These are phyloP conservation scores for Eupsittula cactorum DNA, from an alignment of 2,113 vertebrate species.

Conservation along the genomic window DNA sequence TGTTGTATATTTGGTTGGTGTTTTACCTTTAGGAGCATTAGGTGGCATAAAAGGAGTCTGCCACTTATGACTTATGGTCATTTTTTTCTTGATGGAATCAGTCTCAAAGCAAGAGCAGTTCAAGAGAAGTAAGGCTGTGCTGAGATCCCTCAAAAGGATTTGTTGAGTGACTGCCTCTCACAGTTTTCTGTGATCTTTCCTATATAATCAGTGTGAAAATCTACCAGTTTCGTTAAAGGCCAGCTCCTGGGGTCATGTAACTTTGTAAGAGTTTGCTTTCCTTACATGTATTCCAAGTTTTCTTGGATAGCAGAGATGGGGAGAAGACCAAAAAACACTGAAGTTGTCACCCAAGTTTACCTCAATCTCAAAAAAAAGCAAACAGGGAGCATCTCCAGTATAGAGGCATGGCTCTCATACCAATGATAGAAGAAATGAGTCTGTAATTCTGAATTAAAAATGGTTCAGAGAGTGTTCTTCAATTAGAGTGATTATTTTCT, in stretches of 20 bases:
- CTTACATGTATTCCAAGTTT: not conserved
- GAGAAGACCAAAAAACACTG: not conserved
- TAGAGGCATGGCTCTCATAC: not conserved
- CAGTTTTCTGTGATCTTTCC: not conserved
- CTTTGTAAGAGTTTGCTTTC: not conserved
- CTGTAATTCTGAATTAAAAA: not conserved
- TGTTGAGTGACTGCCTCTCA: not conserved
- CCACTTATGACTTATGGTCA: not conserved
- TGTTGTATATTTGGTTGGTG: not conserved
- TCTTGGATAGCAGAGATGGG: not conserved
- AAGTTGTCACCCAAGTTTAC: not conserved
- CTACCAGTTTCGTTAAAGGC: not conserved
- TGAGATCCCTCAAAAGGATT: not conserved
- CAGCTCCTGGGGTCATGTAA: not conserved
- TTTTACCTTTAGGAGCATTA: not conserved
- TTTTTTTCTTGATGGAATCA: not conserved
- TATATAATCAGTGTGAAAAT: not conserved
- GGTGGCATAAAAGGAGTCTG: not conserved
- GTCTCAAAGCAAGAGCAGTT: not conserved
- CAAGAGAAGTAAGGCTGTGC: not conserved
- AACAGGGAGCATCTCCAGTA: not conserved
- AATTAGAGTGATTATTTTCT: slow-evolving; percentile 1
- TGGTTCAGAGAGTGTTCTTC: not conserved
- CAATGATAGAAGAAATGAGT: not conserved
- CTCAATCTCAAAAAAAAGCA: not conserved